Evolutionary conservation across 2,797 vertebrate genomes (phyloP), one percentile per base, ranked within the genome.

Genomic region (Thunnus albacares): DNA sequence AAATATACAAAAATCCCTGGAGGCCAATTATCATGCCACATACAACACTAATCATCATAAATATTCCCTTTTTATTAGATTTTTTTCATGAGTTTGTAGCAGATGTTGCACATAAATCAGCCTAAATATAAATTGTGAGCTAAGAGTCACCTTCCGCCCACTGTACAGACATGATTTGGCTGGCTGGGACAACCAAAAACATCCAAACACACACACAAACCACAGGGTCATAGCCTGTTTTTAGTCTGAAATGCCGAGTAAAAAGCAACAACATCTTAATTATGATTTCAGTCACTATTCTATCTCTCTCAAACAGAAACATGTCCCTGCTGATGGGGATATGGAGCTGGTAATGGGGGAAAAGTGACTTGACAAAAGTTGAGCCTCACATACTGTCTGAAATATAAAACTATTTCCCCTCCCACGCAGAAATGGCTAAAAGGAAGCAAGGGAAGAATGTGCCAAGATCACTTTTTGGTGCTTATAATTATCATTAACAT

Each of bases 361-460:
- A 26, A 22, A 38, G 28, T 63, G 69, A 63, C 56, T 7, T 58
- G 62, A 57, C 28, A 4, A 17, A 81, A 53, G 22, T 22, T 24
- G 52, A 58, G 55, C n/a, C 55, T 74, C 20, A 53, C 58, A 35
- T 43, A 18, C 66, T 60, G 53, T 78, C 57, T 84, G 70, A 75
- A 86, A 79, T 77, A 64, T 65, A 71, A 82, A 86, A 81, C 62
- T 30, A 75, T 69, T 76, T 83, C 77, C 63, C 71, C 49, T 68
- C 61, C 73, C 65, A 71, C 11, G 5, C 41, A 58, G 18, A 71
- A 43, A 71, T 26, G 8, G 2, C 63, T 17, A 60, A 71, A 79
- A 68, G 9, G 33, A 83, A 77, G 45, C 59, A 15, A 38, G 9
- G 24, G 6, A 62, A 24, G 63, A 85, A 88, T 91, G 80, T 67